Percentiles rank a stretch among this genome's conserved stretches.
These are phyloP conservation scores for Pogona vitticeps DNA, from an alignment of 2,113 vertebrate genomes.

Conservation along the genomic window DNA sequence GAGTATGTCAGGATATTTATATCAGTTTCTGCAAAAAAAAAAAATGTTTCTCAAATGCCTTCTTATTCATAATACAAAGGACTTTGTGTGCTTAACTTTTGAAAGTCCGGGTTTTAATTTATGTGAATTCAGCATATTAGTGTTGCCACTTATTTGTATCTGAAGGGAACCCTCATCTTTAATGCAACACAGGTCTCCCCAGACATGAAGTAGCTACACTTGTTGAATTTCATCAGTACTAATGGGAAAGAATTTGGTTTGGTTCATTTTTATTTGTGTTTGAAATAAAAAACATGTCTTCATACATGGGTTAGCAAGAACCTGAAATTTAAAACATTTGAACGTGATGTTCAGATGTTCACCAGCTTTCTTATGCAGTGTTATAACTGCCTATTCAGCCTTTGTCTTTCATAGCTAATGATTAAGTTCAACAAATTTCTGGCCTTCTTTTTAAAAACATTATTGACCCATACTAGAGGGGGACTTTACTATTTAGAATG, in stretches of 20 bases:
- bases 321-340: too few relatives aligned
- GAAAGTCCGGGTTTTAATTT: too few relatives aligned
- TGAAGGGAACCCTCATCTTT: neutral
- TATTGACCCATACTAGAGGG: neutral
- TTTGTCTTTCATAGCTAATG: neutral
- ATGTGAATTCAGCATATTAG: too few relatives aligned
- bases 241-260: too few relatives aligned
- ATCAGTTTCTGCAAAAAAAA: neutral
- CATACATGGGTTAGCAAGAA: neutral
- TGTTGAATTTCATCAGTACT: neutral
- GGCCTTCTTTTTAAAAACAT: neutral
- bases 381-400: neutral
- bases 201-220: neutral
- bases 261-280: neutral
- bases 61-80: too few relatives aligned
- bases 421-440: neutral
- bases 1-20: neutral
- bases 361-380: too few relatives aligned
- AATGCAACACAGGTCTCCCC: neutral
- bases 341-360: too few relatives aligned
- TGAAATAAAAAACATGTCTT: neutral
- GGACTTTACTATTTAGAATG: neutral
- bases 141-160: neutral
- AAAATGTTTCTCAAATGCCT: too few relatives aligned
- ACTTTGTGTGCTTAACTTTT: too few relatives aligned